Evolutionary conservation across 2,888 invertebrate genomes (phyloP), one percentile per base, ranked within the genome.

Genomic region (Cryptocephalus moraei): DNA sequence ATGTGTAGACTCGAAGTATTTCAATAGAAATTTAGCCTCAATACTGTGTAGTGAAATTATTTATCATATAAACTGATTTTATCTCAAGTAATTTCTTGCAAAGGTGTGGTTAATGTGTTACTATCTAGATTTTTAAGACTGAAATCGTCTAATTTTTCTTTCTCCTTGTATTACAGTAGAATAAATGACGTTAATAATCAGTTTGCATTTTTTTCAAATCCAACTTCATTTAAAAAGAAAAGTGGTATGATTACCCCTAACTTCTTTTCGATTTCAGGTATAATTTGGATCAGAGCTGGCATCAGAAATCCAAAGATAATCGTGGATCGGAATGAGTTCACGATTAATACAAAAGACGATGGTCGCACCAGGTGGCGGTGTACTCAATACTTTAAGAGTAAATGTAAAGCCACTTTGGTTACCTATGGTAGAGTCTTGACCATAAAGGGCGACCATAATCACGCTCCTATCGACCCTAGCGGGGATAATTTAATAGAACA

Each of bases 371-470:
- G 58, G 44, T 62, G 62, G 62, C 49, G 59, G 13, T 62, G 62
- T 46, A 56, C 56, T 3, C 54, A 56, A 34, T 60, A 59, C 47
- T 56, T 51, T 45, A 63, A 60, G 42, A 57, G 56, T 14, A 61
- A 57, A 51, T 64, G 64, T 49, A 55, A 54, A 44, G 62, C 59
- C 6, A 56, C 57, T 13, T 45, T 64, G 8, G 51, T 54, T 2
- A 60, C 62, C 8, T 56, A 50, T 13, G 63, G 62, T 22, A 54
- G 55, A 44, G 54, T 57, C 8, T 57, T 62, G 9, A 56, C 55
- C 50, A 54, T 62, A 8, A 56, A 52, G 13, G 53, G 56, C 33
- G 46, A 50, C 31, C 63, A 63, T 41, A 63, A 62, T 49, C 63
- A 63, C 42, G 49, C 57, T 8, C 59, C 63, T 1, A 57, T 55